Evolutionary conservation across 1,140 invertebrate species (phyloP), one percentile per base, ranked within the genome.

Genomic region (Drosophila seguyi): DNA sequence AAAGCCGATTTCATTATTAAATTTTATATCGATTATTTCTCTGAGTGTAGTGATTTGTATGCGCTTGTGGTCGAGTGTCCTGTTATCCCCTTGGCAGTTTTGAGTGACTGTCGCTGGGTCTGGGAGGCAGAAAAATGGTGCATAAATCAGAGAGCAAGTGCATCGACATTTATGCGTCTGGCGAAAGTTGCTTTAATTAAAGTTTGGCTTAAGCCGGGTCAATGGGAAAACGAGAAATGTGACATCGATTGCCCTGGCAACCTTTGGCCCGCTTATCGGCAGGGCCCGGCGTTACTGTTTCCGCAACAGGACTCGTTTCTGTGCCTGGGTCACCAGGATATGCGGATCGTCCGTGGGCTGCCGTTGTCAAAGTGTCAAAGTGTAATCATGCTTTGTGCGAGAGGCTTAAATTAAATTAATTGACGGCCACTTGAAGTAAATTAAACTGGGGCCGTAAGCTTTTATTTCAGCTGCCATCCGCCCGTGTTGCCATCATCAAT

Each of bases 321-420:
- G 38, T 7, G 22, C 6, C 18, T 6, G 61, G 61, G 55, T 65
- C 55, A 25, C 47, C 38, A 7, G 61, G 52, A 55, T 55, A 55
- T 38, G 34, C 34, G 22, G 14, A 61, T 52, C 11, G 18, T 14
- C 47, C 22, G 14, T 20, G 45, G n/a, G 31, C 38, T n/a, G 66
- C 2, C 61, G 62, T 79, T 79, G 85, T 88, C 86, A 90, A 90
- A 90, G 85, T 90, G 85, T 81, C 85, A 81, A 88, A 90, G 85
- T 73, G 69, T 90, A 90, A 90, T 66, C 85, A 77, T 62, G 73
- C 61, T 61, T 73, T 71, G 76, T 75, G 80, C 67, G 52, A 81
- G 59, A 65, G 84, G 84, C 63, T 90, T 90, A 90, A 88, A 88
- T 81, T 90, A 81, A 90, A 90, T 90, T 90, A 90, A 90, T 90